A percentile compares a stretch with the other conserved stretches of the same genome.
These are phyloP conservation scores for Crypturellus tataupa DNA, from an alignment of 2,797 vertebrate genomes.

Conservation along the genomic window DNA sequence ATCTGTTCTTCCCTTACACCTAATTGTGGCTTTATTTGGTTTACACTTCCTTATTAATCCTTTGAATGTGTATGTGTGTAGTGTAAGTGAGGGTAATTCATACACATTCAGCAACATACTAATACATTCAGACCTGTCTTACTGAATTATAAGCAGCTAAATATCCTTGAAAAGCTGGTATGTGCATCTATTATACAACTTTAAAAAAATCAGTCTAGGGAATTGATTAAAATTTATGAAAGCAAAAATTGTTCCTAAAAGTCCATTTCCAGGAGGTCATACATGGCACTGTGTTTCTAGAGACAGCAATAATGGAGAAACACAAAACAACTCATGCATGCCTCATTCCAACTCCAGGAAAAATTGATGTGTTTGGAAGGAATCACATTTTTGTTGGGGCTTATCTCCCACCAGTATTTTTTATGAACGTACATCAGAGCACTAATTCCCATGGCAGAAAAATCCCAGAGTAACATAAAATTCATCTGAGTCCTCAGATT, in stretches of 20 bases:
- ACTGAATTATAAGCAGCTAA: background rate
- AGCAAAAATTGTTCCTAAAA: background rate
- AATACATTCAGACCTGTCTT: background rate
- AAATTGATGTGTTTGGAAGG: background rate
- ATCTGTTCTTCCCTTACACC: background rate
- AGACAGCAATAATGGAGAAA: background rate
- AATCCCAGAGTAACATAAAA: background rate
- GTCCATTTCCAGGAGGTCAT: background rate
- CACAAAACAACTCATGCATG: background rate
- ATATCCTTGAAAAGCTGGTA: background rate
- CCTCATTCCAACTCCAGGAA: background rate
- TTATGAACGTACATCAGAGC: background rate
- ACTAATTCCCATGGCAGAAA: background rate
- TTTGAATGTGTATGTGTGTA: background rate
- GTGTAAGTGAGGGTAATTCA: rapidly evolving
- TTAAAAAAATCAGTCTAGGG: background rate
- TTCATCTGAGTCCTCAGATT: background rate
- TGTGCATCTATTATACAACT: background rate
- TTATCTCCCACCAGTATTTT: background rate
- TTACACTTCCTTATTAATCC: background rate
- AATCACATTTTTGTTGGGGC: rapidly evolving
- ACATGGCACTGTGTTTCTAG: background rate
- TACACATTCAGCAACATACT: background rate
- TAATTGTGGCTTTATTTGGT: background rate
- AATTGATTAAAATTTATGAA: background rate